Conservation (phyloP, 1,140 invertebrate genomes). For the Pseudachorutes palmiensis region DNA sequence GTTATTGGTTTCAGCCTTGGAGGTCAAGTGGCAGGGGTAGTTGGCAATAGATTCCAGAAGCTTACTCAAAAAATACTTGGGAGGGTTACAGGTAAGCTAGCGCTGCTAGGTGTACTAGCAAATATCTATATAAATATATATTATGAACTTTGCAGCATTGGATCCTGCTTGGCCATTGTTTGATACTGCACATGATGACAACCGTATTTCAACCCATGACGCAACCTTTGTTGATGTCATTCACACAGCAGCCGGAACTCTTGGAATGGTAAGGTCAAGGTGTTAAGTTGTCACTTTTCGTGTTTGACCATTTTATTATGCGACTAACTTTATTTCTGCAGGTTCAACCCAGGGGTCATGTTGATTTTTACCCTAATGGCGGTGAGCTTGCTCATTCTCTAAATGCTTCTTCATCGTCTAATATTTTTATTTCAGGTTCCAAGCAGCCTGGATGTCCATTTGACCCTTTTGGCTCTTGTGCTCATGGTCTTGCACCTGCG, state of each 20-base stretch:
- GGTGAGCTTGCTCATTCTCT: not conserved
- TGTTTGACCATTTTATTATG: not conserved
- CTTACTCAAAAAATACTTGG: not conserved
- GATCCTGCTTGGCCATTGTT: constrained; percentile 22
- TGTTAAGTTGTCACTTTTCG: not conserved
- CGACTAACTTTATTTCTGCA: not conserved
- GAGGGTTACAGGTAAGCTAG: constrained; percentile 42
- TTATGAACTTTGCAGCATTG: constrained; percentile 48
- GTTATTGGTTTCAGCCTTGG: constrained; percentile 63
- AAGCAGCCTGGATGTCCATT: not conserved
- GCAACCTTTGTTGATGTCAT: constrained; percentile 39
- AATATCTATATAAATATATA: constrained; percentile 36
- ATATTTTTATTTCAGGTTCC: not conserved
- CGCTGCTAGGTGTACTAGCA: too few species aligned
- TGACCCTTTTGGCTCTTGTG: not conserved
- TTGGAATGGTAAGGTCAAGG: not conserved
- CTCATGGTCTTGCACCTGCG: not conserved
- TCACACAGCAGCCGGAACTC: constrained; percentile 19
- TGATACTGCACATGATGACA: not conserved
- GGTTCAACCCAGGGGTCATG: not conserved
- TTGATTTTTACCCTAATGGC: not conserved
- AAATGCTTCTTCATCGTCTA: not conserved
- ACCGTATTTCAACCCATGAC: constrained; percentile 49
- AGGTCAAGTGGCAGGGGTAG: constrained; percentile 43
- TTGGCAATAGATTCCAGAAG: not conserved